Base-by-base conservation (phyloP, 2,888 invertebrate genomes). In the Oxycera nigricornis region DNA sequence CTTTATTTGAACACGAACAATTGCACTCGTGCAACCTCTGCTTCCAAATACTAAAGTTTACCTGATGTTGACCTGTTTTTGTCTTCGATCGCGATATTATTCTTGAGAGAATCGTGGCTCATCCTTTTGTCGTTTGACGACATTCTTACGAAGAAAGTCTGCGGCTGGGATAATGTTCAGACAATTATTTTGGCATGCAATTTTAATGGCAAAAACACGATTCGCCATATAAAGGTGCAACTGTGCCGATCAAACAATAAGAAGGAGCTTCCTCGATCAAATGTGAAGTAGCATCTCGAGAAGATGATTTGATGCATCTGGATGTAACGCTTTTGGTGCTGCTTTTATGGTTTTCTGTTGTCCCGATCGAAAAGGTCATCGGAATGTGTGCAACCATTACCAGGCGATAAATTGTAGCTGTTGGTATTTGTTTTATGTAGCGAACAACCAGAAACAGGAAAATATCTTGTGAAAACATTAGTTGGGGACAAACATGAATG, bases 61-160 rank as follows among this genome's bases (percentile, higher is more conserved):
- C 55, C 24, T 24, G 22, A 9, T 46, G n/a, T 14, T 35, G 35
- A 11, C 11, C 35, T 35, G 6, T 35, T 11, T 35, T 11, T 46
- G 4, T 17, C 17, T 3, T 46, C 3, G 46, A 46, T 46, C n/a
- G 46, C 14, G n/a, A 46, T 46, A 22, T 55, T 3, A 20, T 55
- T 55, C 52, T 55, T 22, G 24, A 17, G 22, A 55, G 59, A 59
- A 30, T 59, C 59, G 59, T 59, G 59, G 7, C 26, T 59, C 59
- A 30, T 59, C 59, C 30, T 30, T 4, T 6, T 30, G 59, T 11
- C 59, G 11, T n/a, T 59, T 6, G n/a, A 26, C 26, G 17, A n/a
- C 26, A 59, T 59, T 59, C 59, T 30, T 59, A 2, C 30, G 59
- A 59, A 59, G 59, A 59, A 59, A 59, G 59, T 59, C 59, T 28